phyloP scores from a whole-genome alignment of 2,888 invertebrate genomes.

The Ophion slaviceki region DNA sequence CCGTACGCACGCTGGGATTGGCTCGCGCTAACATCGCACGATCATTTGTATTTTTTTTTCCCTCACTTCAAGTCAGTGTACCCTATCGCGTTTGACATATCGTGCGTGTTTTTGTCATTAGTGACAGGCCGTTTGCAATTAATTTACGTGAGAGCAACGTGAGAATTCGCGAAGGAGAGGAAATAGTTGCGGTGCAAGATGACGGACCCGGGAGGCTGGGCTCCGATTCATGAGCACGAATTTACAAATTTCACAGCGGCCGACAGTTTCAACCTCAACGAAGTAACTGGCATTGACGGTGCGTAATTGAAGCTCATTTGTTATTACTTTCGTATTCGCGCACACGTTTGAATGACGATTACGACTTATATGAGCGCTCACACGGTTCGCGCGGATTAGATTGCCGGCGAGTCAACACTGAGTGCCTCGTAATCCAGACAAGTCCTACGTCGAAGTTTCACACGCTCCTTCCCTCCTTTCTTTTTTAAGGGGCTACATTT shows the following conservation, averaged over 20 bases:
- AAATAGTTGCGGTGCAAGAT: constrained; percentile 71
- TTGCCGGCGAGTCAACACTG: background rate
- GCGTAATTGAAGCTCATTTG: constrained; percentile 75
- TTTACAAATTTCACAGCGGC: constrained; percentile 83
- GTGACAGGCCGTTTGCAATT: constrained; percentile 78
- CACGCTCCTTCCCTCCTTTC: background rate
- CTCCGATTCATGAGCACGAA: constrained; percentile 79
- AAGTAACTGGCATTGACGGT: constrained; percentile 90
- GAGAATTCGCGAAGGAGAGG: constrained; percentile 39
- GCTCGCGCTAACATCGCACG: constrained; percentile 79
- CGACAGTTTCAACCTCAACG: constrained; percentile 88
- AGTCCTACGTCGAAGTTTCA: constrained; percentile 1
- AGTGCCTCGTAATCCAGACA: background rate
- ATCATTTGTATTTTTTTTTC: constrained; percentile 76
- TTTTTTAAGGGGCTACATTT: background rate
- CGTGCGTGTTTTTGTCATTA: constrained; percentile 59
- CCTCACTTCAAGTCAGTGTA: constrained; percentile 47
- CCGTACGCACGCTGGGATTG: constrained; percentile 85
- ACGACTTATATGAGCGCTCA: background rate
- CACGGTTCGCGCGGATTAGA: too few species aligned
- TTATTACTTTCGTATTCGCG: background rate
- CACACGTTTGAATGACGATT: background rate
- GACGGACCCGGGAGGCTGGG: constrained; percentile 80
- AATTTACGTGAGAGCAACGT: constrained; percentile 78
- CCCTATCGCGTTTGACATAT: constrained; percentile 74